Conservation (phyloP, 2,797 vertebrate genomes). For the Limosa lapponica region DNA sequence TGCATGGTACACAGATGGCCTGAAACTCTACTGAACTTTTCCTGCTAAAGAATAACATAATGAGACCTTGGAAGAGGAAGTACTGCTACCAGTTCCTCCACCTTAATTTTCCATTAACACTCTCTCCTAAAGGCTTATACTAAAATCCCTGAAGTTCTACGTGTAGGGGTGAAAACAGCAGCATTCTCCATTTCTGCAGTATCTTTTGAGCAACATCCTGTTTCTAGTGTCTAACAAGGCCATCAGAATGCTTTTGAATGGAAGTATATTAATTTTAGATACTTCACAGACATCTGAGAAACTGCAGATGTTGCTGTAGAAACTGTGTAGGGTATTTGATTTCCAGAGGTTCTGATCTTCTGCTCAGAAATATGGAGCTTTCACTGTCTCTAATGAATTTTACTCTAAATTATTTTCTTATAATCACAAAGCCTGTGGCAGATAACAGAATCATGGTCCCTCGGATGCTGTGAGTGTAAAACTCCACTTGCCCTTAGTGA, state of each 20-base stretch:
- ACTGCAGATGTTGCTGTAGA: not conserved
- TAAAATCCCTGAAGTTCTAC: not conserved
- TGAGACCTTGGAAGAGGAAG: not conserved
- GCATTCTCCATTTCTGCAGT: not conserved
- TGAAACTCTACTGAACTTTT: not conserved
- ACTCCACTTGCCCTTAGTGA: not conserved
- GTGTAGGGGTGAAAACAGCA: not conserved
- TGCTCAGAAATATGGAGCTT: not conserved
- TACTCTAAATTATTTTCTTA: not conserved
- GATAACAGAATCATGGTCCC: not conserved
- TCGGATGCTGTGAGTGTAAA: not conserved
- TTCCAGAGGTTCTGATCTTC: not conserved
- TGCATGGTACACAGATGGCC: not conserved
- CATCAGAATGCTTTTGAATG: not conserved
- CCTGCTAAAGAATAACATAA: not conserved
- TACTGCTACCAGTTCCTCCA: not conserved
- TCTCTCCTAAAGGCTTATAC: not conserved
- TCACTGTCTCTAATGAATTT: not conserved
- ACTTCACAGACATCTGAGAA: not conserved
- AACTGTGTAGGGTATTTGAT: not conserved
- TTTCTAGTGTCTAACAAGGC: not conserved
- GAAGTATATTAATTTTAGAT: not conserved
- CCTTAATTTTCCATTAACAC: not conserved
- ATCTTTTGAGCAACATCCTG: not conserved
- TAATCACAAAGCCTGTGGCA: accelerated